Conservation (phyloP, 2,888 invertebrate species). For the Halictus ligatus region DNA sequence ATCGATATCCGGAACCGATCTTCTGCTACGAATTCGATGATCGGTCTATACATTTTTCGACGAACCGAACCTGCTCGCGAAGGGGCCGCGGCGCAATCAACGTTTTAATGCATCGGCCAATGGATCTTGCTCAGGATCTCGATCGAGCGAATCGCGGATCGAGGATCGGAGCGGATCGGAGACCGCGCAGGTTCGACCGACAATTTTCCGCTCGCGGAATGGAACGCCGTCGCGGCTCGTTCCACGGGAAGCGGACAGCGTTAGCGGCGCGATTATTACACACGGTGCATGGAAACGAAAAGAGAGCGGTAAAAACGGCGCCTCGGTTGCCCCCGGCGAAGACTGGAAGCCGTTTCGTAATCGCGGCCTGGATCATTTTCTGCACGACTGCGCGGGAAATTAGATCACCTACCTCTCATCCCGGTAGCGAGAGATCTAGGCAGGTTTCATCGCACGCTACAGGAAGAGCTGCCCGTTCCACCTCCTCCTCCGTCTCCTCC, state of each 20-base stretch:
- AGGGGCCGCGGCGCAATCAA: not conserved
- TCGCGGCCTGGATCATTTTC: slow-evolving; percentile 83
- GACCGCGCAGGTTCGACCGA: slow-evolving; percentile 15
- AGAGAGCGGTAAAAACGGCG: slow-evolving; percentile 75
- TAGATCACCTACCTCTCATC: slow-evolving; percentile 82
- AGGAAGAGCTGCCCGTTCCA: slow-evolving; percentile 63
- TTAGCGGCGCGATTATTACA: slow-evolving; percentile 60
- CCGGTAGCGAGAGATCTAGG: slow-evolving; percentile 79
- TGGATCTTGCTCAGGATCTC: not conserved
- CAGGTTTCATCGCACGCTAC: slow-evolving; percentile 72
- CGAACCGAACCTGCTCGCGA: not conserved
- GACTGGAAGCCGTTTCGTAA: slow-evolving; percentile 84
- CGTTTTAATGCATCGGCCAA: too few relatives aligned
- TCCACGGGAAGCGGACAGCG: slow-evolving; percentile 71
- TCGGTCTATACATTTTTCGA: not conserved
- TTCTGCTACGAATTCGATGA: not conserved
- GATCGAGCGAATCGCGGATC: not conserved
- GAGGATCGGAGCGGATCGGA: not conserved
- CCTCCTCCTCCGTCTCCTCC: slow-evolving; percentile 15
- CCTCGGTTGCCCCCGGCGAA: slow-evolving; percentile 78
- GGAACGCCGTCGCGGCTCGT: slow-evolving; percentile 55
- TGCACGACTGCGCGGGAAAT: slow-evolving; percentile 84
- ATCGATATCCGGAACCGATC: not conserved
- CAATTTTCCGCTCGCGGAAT: slow-evolving; percentile 58
- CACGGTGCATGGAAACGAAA: slow-evolving; percentile 68